A percentile compares a stretch with the other conserved stretches of the same genome.
phyloP scores from a whole-genome alignment of 2,797 vertebrate genomes.

The Strix occidentalis region DNA sequence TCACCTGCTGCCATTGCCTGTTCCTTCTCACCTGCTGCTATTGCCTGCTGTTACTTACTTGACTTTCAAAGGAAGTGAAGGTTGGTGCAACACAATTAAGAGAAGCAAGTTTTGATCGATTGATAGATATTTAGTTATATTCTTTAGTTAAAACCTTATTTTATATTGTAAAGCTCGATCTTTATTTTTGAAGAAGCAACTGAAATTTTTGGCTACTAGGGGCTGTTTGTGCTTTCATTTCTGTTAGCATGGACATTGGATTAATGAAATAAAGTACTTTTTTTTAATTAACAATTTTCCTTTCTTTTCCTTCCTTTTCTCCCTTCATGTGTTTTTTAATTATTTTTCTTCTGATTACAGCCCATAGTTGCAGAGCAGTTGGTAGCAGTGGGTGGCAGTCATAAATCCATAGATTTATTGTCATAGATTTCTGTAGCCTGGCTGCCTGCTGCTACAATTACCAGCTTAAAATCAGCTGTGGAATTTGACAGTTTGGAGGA shows the following conservation, averaged over 20 bases:
- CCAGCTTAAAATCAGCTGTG: constrained; percentile 2
- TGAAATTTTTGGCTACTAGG: background rate
- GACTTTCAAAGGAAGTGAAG: constrained; percentile 30
- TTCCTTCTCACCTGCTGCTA: constrained; percentile 38
- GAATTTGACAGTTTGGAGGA: background rate
- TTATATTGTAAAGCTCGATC: background rate
- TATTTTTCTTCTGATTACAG: background rate
- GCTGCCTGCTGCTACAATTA: background rate
- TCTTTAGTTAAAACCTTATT: background rate
- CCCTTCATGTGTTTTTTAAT: background rate
- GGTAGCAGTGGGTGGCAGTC: background rate
- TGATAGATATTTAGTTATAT: background rate
- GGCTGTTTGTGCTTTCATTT: background rate
- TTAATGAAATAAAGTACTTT: background rate
- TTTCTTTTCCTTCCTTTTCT: background rate
- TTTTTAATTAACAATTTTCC: background rate
- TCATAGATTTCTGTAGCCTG: background rate
- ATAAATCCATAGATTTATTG: constrained; percentile 27
- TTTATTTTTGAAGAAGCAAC: background rate
- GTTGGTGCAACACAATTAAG: constrained; percentile 12
- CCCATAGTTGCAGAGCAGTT: background rate
- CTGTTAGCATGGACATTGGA: background rate
- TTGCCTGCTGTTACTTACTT: constrained; percentile 14
- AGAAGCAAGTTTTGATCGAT: background rate
- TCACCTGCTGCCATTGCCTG: constrained; percentile 37